These are phyloP conservation scores for Julus scanicus DNA, from an alignment of 2,888 invertebrate species.

Conservation along the genomic window DNA sequence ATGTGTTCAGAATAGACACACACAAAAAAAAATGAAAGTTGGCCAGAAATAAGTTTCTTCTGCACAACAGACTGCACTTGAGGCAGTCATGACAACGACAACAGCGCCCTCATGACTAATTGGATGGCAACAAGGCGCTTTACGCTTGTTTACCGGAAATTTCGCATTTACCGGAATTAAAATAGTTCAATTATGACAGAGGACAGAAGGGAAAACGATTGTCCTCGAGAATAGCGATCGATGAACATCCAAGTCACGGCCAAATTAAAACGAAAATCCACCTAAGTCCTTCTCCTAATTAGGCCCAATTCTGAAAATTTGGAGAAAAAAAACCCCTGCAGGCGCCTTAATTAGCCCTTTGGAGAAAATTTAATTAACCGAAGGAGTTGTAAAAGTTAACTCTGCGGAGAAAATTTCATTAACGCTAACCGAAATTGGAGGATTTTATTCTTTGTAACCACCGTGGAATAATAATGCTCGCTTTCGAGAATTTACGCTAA, in stretches of 20 bases:
- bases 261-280: slow-evolving; percentile 24
- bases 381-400: slow-evolving; percentile 26
- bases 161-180: slow-evolving; percentile 1
- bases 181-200: not conserved
- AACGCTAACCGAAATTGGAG: not conserved
- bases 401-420: slow-evolving; percentile 15
- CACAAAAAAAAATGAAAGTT: not conserved
- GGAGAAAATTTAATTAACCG: slow-evolving; percentile 26
- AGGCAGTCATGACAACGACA: slow-evolving; percentile 11
- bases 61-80: not conserved
- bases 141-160: not conserved
- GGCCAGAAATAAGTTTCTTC: not conserved
- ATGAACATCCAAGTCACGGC: not conserved
- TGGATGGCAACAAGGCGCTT: not conserved
- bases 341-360: slow-evolving; percentile 21
- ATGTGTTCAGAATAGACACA: too few species aligned
- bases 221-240: slow-evolving; percentile 7
- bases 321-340: not conserved
- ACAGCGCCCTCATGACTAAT: not conserved
- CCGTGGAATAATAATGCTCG: not conserved
- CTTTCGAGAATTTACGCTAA: too few species aligned
- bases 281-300: not conserved
- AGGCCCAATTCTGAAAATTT: not conserved
- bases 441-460: not conserved
- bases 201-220: not conserved